Base-by-base conservation (phyloP, 1,140 invertebrate genomes). In the Amyelois transitella region DNA sequence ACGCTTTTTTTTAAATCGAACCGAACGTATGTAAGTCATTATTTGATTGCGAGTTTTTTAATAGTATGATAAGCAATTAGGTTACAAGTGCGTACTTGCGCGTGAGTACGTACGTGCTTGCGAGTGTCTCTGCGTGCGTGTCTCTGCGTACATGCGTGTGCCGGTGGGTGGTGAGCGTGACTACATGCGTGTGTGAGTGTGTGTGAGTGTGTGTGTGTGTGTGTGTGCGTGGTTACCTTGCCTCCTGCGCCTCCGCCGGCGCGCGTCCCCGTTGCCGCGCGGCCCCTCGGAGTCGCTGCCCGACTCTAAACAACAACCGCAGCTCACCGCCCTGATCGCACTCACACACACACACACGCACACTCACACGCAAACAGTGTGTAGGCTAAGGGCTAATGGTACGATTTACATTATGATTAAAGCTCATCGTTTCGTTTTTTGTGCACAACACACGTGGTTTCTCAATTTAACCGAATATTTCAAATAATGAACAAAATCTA, bases 231-330 rank as follows among this genome's bases (percentile, higher is more conserved):
- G n/a, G 48, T 59, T 77, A 72, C 74, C 70, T 77, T 51, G 53
- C 52, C 60, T 67, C 63, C 73, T 60, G 55, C 72, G 61, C 24
- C 76, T 68, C 18, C 79, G 80, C 52, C 76, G 69, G 20, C 73
- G 63, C 43, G 63, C 51, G 19, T 53, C 56, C 24, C 57, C 62
- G 48, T 51, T 66, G 43, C 57, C 71, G 18, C 66, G 64, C 25
- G 62, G 66, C 64, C 83, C 83, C 66, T 74, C 75, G 60, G 79
- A 82, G 61, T 38, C 32, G 32, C 83, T 81, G 65, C 75, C 77
- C 47, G 83, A 86, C 71, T 86, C 83, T 86, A 74, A 62, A 72
- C 72, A 70, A 65, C 72, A 72, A 19, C 69, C 72, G 21, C 57
- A 24, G 28, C 18, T 18, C 25, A 38, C 53, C 6, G 18, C 54